Percentiles rank a stretch among this genome's conserved stretches.
phyloP scores from a whole-genome alignment of 1,140 invertebrate species.

The Hypothenemus hampei region DNA sequence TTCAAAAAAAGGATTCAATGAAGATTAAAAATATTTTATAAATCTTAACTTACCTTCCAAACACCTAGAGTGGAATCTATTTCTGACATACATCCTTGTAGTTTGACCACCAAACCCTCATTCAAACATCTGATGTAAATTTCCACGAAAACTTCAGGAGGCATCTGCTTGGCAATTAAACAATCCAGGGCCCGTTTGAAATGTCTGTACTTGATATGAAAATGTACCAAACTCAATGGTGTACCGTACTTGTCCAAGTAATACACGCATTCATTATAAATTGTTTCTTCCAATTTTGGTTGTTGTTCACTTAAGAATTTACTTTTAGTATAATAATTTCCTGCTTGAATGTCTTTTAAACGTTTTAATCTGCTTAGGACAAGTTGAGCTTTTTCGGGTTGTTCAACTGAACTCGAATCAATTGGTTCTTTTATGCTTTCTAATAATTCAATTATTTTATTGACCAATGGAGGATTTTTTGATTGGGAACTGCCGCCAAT shows the following conservation, averaged over 20 bases:
- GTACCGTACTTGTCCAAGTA: slow-evolving; percentile 69
- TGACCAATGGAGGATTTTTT: slow-evolving; percentile 58
- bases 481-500: slow-evolving; percentile 32
- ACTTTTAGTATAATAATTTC: slow-evolving; percentile 36
- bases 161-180: slow-evolving; percentile 58
- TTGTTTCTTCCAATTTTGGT: slow-evolving; percentile 46
- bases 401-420: slow-evolving; percentile 29
- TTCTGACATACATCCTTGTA: slow-evolving; percentile 57
- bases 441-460: slow-evolving; percentile 64
- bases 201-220: slow-evolving; percentile 62
- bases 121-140: slow-evolving; percentile 63
- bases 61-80: slow-evolving; percentile 57
- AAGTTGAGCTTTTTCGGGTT: slow-evolving; percentile 42
- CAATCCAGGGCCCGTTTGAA: slow-evolving; percentile 57
- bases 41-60: slow-evolving; percentile 56
- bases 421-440: slow-evolving; percentile 46
- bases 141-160: slow-evolving; percentile 65
- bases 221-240: slow-evolving; percentile 60
- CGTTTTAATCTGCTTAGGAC: slow-evolving; percentile 47
- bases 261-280: slow-evolving; percentile 67
- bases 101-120: slow-evolving; percentile 53
- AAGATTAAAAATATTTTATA: no score
- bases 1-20: no score
- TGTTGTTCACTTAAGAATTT: slow-evolving; percentile 7
- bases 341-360: slow-evolving; percentile 45